Evolutionary conservation across 2,888 invertebrate genomes (phyloP), one percentile per base, ranked within the genome.

Genomic region (Clepsis dumicolana): DNA sequence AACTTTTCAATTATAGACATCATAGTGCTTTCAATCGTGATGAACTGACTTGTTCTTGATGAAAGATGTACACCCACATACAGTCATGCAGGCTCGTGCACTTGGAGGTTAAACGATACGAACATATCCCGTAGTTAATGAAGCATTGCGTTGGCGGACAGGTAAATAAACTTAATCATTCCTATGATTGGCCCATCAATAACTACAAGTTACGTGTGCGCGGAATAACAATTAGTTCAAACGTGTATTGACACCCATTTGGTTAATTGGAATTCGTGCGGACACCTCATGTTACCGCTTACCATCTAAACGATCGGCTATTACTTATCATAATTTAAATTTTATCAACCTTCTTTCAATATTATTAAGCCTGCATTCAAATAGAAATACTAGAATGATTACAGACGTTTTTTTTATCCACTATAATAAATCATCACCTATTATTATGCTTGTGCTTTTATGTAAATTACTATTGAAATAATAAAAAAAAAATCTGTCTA

Each of bases 1-100:
- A 81, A 81, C 81, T 85, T 89, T 90, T 87, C 86, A 89, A 90
- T 90, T 87, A 87, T 78, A 76, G 79, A 85, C 74, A 73, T 83
- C 78, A 67, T 67, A 67, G 62, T 85, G 85, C 76, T 77, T 79
- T 83, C 79, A 80, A 84, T 82, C 82, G 83, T 85, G 86, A 88
- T 85, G 85, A 84, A 76, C 83, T 73, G 77, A 82, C 86, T 89
- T 85, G 88, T 89, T 86, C 77, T 78, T 78, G 83, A 87, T 84
- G 82, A 84, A 82, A 82, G 83, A 83, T 84, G 81, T 79, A 87
- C 87, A 86, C 88, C 88, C 87, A 89, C 88, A 80, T 79, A 74
- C 77, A 75, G 76, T 82, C 77, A 74, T 76, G 77, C 73, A 74
- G 72, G 64, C 70, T 72, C 70, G 66, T 62, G 64, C 69, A 70